Evolutionary conservation across 2,797 vertebrate genomes (phyloP), one percentile per base, ranked within the genome.

Genomic region (Sebastes minor): DNA sequence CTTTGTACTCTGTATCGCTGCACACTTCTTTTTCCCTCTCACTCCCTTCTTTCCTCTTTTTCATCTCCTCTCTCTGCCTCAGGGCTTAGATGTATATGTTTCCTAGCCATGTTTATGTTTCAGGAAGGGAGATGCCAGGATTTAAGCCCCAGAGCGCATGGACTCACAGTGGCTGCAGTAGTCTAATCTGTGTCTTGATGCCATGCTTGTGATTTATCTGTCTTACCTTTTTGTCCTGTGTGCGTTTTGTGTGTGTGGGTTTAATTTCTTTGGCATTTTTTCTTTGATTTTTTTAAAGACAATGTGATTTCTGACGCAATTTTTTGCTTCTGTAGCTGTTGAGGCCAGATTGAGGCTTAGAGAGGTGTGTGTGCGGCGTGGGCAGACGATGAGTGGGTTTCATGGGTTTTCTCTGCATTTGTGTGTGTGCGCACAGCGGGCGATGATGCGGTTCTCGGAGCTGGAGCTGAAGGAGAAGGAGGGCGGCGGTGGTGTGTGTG

Each of bases 371-470:
- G 76, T 78, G 79, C 53, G 85, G 70, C 42, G 68, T 73, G 84
- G 88, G 84, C 88, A 88, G 88, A 91, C 62, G 73, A 91, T 89
- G 90, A 91, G 90, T 92, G 92, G 92, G 91, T 95, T 95, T 95
- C 93, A 95, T 93, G 92, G 91, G 84, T 82, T 91, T 86, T 90
- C 81, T 94, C 75, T 93, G 88, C 89, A 72, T 92, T 79, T 92
- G 89, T 88, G 81, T 95, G 94, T 88, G 93, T 96, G 95, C 94
- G 96, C 95, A 88, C 97, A 99, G 98, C 98, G 98, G 96, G 98
- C 98, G 92, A 99, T 99, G 98, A 98, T 99, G 97, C 98, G 98
- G 94, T 99, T 99, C 97, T 99, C 98, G 83, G 98, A 99, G 96
- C 96, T 99, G 96, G 98, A 99, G 96, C 98, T 99, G 97, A 99